These are phyloP conservation scores for Calonectris borealis DNA, from an alignment of 2,113 vertebrate genomes.

Conservation along the genomic window DNA sequence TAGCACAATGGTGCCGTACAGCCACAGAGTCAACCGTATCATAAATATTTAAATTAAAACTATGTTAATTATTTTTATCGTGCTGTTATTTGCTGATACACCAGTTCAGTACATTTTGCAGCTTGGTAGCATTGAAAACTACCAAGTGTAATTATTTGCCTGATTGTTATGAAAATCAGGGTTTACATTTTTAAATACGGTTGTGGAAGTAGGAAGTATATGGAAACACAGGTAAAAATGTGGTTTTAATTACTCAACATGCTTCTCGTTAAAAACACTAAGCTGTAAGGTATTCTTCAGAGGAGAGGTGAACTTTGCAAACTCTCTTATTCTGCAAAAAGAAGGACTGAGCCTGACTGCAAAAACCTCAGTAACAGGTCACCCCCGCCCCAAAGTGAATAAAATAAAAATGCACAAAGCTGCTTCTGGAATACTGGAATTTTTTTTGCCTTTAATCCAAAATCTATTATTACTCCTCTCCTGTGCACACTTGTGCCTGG, in stretches of 20 bases:
- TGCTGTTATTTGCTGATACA: conserved; percentile 56
- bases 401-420: not conserved
- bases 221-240: conserved; percentile 7
- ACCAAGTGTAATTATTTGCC: conserved; percentile 39
- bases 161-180: conserved; percentile 54
- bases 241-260: not conserved
- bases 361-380: not conserved
- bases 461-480: not conserved
- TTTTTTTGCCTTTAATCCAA: not conserved
- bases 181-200: conserved; percentile 4
- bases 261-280: not conserved
- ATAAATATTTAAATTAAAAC: conserved; percentile 68
- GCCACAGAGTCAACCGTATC: conserved; percentile 27
- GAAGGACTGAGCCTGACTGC: not conserved
- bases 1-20: conserved; percentile 9
- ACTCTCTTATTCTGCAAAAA: not conserved
- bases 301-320: not conserved
- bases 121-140: not conserved
- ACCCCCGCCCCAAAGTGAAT: not conserved
- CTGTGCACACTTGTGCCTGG: not conserved
- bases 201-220: not conserved
- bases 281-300: not conserved
- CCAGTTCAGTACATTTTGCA: not conserved
- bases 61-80: conserved; percentile 60
- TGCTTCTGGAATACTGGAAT: not conserved